Conservation (phyloP, 2,797 vertebrate species). For the Sebastes taczanowskii region DNA sequence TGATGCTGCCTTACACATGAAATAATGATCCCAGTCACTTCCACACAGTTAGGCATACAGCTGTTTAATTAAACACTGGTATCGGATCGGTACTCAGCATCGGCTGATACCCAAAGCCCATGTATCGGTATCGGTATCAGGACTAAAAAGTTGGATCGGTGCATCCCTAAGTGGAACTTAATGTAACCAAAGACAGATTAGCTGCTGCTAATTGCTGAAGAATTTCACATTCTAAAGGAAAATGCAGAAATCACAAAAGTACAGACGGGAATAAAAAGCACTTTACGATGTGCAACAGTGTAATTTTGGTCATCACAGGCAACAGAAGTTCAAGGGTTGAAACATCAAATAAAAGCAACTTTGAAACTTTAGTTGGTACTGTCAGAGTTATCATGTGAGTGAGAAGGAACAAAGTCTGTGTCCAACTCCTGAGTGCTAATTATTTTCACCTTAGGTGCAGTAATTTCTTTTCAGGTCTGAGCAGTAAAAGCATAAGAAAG, state of each 20-base stretch:
- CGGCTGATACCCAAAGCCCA: too few relatives aligned
- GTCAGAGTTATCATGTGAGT: neutral
- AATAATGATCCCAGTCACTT: too few relatives aligned
- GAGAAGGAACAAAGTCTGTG: constrained; percentile 3
- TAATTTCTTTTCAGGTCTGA: constrained; percentile 55
- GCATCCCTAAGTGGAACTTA: neutral
- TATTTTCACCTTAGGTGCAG: constrained; percentile 56
- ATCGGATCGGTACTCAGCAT: accelerated
- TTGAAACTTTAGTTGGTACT: neutral
- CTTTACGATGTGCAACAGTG: neutral
- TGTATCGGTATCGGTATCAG: too few relatives aligned
- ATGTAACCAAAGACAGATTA: neutral
- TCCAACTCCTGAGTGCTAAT: constrained; percentile 47
- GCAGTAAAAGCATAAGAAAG: constrained; percentile 66
- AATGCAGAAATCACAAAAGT: neutral
- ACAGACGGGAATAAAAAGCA: neutral
- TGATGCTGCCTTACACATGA: too few relatives aligned
- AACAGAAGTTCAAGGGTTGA: neutral
- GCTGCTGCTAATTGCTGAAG: neutral
- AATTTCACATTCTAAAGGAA: neutral
- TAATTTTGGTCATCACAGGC: neutral
- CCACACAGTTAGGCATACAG: too few relatives aligned
- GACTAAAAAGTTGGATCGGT: neutral
- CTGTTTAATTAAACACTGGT: too few relatives aligned
- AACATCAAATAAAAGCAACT: constrained; percentile 6